These are phyloP conservation scores for Podotricha telesiphe DNA, from an alignment of 2,888 invertebrate species.

Conservation along the genomic window DNA sequence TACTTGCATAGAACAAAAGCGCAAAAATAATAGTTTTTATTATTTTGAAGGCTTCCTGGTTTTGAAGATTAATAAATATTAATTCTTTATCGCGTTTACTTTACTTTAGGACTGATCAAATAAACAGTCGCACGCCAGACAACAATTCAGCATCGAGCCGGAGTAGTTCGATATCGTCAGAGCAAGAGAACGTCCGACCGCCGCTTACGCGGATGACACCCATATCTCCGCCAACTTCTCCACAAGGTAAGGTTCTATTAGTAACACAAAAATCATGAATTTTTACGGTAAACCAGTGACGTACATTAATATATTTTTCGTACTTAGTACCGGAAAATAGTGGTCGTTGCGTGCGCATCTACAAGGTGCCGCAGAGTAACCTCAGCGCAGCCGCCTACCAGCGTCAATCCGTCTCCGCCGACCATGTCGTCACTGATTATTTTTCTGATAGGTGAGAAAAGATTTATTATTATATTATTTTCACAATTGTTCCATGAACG, in stretches of 20 bases:
- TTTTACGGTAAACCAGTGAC: too few species aligned
- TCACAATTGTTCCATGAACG: too few species aligned
- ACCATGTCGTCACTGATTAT: constrained; percentile 75
- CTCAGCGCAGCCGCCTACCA: constrained; percentile 77
- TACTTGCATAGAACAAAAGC: too few species aligned
- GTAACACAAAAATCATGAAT: too few species aligned
- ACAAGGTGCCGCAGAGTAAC: constrained; percentile 78
- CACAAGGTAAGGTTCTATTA: too few species aligned
- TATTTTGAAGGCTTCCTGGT: too few species aligned
- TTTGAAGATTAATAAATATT: too few species aligned
- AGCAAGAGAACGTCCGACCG: constrained; percentile 75
- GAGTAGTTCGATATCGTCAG: constrained; percentile 77
- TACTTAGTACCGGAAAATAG: constrained; percentile 65
- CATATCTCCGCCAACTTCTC: constrained; percentile 74
- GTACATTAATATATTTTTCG: not conserved
- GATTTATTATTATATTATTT: not conserved
- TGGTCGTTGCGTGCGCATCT: constrained; percentile 75
- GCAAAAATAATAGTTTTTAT: too few species aligned
- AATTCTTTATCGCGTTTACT: too few species aligned
- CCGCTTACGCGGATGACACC: constrained; percentile 76
- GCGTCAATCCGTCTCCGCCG: constrained; percentile 76
- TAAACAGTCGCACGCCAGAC: constrained; percentile 63
- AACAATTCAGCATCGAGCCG: constrained; percentile 74
- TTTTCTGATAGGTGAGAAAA: constrained; percentile 67
- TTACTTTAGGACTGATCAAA: constrained; percentile 34